A percentile compares a stretch with the other conserved stretches of the same genome.
phyloP scores from a whole-genome alignment of 1,140 invertebrate genomes.

The Semibalanus balanoides region DNA sequence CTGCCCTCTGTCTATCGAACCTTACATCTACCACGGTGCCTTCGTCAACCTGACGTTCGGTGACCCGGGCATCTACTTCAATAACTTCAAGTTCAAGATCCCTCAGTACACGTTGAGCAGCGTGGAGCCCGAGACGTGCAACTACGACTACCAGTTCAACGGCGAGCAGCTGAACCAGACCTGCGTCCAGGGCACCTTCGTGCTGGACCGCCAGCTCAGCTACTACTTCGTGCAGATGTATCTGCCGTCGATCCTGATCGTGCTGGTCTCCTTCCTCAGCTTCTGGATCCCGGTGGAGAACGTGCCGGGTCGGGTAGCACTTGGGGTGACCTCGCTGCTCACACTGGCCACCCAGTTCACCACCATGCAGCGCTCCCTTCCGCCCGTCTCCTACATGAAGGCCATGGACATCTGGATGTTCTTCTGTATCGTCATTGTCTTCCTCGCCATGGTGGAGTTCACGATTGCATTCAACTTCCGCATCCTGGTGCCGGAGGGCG shows the following conservation, averaged over 20 bases:
- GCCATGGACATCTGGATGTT: constrained; percentile 1
- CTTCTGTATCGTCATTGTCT: background rate
- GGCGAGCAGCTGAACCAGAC: background rate
- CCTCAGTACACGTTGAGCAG: background rate
- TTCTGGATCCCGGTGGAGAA: constrained; percentile 18
- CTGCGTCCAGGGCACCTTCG: constrained; percentile 3
- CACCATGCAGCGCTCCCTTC: constrained; percentile 4
- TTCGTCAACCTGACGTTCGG: background rate
- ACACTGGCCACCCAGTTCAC: constrained; percentile 15
- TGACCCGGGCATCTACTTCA: background rate
- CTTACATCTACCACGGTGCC: background rate
- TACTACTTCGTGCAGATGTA: constrained; percentile 17
- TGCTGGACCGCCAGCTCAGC: background rate
- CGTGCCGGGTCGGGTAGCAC: constrained; percentile 17
- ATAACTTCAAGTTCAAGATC: background rate
- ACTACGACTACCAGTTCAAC: background rate
- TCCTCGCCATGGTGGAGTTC: background rate
- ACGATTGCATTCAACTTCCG: background rate
- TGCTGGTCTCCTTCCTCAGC: constrained; percentile 19
- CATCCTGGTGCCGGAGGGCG: background rate
- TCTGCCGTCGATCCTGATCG: constrained; percentile 16
- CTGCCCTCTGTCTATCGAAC: background rate
- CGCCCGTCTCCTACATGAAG: constrained; percentile 10
- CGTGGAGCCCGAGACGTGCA: background rate
- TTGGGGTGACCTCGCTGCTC: constrained; percentile 18